phyloP scores from a whole-genome alignment of 1,140 invertebrate species.

The Lepidostoma basale region DNA sequence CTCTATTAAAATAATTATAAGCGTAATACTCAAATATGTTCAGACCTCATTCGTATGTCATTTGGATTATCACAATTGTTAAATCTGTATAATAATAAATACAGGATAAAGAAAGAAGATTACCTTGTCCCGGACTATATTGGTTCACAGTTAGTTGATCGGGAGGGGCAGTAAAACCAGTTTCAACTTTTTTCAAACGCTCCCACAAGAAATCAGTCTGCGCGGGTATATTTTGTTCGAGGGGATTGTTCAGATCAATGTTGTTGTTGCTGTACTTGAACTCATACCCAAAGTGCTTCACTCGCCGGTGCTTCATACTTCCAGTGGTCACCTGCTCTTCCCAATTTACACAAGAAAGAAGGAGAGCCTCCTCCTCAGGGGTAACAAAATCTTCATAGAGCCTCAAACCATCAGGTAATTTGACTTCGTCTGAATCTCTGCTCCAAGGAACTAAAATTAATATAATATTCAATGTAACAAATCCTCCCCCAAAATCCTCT shows the following conservation, averaged over 20 bases:
- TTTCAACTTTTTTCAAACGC: constrained; percentile 62
- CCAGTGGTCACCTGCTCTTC: constrained; percentile 54
- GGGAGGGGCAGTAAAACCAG: constrained; percentile 63
- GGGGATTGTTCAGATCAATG: constrained; percentile 75
- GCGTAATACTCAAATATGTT: too few species aligned
- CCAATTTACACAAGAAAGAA: constrained; percentile 71
- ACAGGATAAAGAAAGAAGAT: too few species aligned
- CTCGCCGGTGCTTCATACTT: constrained; percentile 82
- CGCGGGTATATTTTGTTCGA: constrained; percentile 72
- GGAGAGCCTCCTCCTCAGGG: constrained; percentile 70
- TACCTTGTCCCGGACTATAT: constrained; percentile 91
- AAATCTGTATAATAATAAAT: too few species aligned
- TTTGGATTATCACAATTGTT: too few species aligned
- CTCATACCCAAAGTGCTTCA: constrained; percentile 93
- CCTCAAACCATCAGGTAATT: constrained; percentile 72
- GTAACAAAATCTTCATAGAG: constrained; percentile 78
- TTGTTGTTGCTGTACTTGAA: constrained; percentile 91
- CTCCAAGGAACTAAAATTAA: constrained; percentile 48
- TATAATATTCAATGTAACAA: too few species aligned
- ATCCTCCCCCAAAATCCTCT: too few species aligned
- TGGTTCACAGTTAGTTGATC: constrained; percentile 94
- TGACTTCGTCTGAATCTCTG: constrained; percentile 46
- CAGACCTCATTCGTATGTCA: too few species aligned
- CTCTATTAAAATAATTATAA: too few species aligned
- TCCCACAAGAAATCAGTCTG: constrained; percentile 71